A percentile compares a stretch with the other conserved stretches of the same genome.
Evolutionary conservation across 2,113 vertebrate genomes (phyloP).

Genomic region (Gambusia holbrooki): DNA sequence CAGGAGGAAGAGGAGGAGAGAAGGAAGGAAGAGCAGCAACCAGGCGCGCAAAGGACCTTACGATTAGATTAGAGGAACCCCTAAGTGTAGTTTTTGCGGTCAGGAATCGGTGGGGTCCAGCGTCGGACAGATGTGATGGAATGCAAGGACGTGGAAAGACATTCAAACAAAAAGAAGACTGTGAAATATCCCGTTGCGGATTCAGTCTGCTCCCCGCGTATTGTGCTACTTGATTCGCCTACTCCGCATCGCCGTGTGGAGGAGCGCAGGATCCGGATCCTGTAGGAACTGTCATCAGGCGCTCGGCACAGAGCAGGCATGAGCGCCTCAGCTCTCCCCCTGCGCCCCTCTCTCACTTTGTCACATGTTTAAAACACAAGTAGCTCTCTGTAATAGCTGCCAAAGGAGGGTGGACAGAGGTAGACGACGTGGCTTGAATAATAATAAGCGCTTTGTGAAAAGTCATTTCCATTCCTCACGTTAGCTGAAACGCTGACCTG

Average conservation of each 20-base stretch:
- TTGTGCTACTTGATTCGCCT: conserved; percentile 72
- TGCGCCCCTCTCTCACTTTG: conserved; percentile 62
- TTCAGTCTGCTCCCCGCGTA: conserved; percentile 51
- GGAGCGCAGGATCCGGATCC: conserved; percentile 52
- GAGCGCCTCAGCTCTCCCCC: conserved; percentile 52
- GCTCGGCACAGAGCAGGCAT: conserved; percentile 49
- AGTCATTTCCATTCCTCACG: conserved; percentile 12
- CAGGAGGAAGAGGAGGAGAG: background rate
- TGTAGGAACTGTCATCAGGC: conserved; percentile 51
- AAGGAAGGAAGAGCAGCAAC: conserved; percentile 10
- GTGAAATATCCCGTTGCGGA: conserved; percentile 69
- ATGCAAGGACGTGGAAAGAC: conserved; percentile 53
- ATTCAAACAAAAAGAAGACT: conserved; percentile 19
- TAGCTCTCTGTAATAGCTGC: conserved; percentile 78
- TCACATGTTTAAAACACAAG: conserved; percentile 83
- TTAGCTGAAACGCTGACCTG: conserved; percentile 31
- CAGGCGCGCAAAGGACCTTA: conserved; percentile 43
- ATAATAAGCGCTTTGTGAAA: conserved; percentile 41
- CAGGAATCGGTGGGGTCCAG: conserved; percentile 22
- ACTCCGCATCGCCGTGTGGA: conserved; percentile 63
- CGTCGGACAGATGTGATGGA: conserved; percentile 52
- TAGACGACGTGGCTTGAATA: conserved; percentile 60
- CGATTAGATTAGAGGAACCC: conserved; percentile 46
- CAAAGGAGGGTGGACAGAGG: conserved; percentile 54
- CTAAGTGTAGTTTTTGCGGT: conserved; percentile 43